These are phyloP conservation scores for Pipistrellus nathusii DNA, from an alignment of 2,797 vertebrate genomes.

Conservation along the genomic window DNA sequence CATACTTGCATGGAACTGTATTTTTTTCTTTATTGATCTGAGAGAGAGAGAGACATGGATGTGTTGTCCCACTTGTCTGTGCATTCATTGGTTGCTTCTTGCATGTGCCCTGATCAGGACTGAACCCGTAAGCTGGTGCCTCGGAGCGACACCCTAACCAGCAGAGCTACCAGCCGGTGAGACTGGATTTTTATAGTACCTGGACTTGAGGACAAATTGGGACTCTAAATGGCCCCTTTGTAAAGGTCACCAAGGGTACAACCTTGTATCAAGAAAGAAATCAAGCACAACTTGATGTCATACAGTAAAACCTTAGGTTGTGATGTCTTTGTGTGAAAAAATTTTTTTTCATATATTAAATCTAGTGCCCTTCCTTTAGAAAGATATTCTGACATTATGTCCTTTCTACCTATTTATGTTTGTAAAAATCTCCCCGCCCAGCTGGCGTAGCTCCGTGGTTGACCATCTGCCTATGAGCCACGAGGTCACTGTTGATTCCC, in stretches of 20 bases:
- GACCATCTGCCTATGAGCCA: no score
- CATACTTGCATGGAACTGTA: neutral
- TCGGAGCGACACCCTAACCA: neutral
- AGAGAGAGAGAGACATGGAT: neutral
- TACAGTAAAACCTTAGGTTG: constrained; percentile 19
- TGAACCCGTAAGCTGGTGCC: neutral
- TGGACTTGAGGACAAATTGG: neutral
- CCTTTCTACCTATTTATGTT: neutral
- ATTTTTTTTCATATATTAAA: neutral
- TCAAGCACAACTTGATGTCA: neutral
- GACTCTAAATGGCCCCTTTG: neutral
- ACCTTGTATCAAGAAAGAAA: neutral
- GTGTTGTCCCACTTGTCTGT: neutral
- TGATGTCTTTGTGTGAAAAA: neutral
- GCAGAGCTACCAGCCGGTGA: neutral
- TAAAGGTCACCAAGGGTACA: neutral
- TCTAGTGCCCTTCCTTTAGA: neutral
- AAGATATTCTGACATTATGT: neutral
- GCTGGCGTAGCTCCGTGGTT: no score
- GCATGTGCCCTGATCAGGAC: neutral
- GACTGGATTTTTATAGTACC: neutral
- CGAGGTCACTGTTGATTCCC: no score
- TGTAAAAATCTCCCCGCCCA: neutral
- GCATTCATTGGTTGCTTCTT: neutral
- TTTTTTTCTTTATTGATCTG: neutral